A percentile compares a stretch with the other conserved stretches of the same genome.
phyloP scores from a whole-genome alignment of 2,888 invertebrate species.

The Calameuta pallipes region DNA sequence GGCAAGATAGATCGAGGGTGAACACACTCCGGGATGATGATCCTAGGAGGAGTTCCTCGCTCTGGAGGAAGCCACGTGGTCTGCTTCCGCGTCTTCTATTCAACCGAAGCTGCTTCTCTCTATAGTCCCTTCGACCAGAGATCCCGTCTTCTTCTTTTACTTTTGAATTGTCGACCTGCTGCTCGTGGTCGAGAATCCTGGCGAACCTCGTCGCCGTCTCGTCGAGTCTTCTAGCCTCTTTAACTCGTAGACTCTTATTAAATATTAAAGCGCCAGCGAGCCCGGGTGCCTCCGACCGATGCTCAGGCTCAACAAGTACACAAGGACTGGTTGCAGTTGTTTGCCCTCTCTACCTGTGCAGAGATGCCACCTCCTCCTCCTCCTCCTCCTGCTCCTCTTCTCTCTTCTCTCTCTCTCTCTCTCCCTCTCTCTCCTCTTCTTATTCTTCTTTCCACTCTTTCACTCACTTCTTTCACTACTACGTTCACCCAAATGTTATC shows the following conservation, averaged over 20 bases:
- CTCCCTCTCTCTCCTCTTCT: constrained; percentile 1
- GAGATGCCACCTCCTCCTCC: neutral
- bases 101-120: no score
- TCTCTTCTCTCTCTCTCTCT: neutral
- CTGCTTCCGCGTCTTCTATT: constrained; percentile 19
- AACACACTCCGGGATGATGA: no score
- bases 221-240: neutral
- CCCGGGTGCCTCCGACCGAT: neutral
- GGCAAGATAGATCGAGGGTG: neutral
- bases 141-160: no score
- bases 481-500: no score
- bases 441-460: constrained; percentile 11
- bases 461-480: neutral
- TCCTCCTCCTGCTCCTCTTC: constrained; percentile 2
- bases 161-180: no score
- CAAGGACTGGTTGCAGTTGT: constrained; percentile 25
- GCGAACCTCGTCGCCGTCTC: no score
- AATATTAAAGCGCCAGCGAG: constrained; percentile 22
- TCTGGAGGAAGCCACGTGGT: constrained; percentile 42
- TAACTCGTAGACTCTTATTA: constrained; percentile 21
- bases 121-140: no score
- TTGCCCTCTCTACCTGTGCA: constrained; percentile 1
- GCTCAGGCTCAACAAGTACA: constrained; percentile 52
- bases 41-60: neutral
- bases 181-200: no score